phyloP scores from a whole-genome alignment of 2,113 vertebrate species.

The Saiga tatarica region DNA sequence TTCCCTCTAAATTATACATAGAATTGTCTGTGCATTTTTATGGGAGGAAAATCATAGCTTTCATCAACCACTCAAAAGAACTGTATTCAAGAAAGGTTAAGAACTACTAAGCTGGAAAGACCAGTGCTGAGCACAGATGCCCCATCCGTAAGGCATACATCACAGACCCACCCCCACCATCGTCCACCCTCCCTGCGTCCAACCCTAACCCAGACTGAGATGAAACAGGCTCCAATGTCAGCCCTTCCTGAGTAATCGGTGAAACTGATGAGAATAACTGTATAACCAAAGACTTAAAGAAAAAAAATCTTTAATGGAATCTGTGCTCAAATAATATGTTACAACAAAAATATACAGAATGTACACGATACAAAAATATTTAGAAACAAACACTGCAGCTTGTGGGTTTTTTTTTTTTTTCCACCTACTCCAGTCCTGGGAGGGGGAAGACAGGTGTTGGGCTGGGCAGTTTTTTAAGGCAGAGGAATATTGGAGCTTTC shows the following conservation, averaged over 20 bases:
- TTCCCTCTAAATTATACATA: neutral
- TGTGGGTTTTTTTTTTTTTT: conserved; percentile 70
- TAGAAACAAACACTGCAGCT: conserved; percentile 76
- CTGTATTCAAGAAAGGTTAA: neutral
- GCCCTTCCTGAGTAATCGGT: neutral
- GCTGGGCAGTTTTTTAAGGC: conserved; percentile 82
- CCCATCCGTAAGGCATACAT: neutral
- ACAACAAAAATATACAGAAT: conserved; percentile 87
- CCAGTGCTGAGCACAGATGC: neutral
- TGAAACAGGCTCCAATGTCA: neutral
- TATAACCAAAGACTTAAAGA: conserved; percentile 58
- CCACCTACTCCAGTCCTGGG: conserved; percentile 74
- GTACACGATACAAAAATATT: conserved; percentile 87
- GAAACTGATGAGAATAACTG: neutral
- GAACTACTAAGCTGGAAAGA: neutral
- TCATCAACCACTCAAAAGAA: neutral
- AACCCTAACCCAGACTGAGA: neutral
- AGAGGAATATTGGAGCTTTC: conserved; percentile 78
- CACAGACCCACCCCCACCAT: neutral
- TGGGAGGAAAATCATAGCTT: neutral
- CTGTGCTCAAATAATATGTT: conserved; percentile 81
- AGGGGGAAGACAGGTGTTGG: conserved; percentile 46
- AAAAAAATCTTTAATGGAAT: conserved; percentile 83
- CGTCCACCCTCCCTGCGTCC: neutral
- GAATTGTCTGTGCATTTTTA: neutral